These are phyloP conservation scores for Apostichopus californicus DNA, from an alignment of 35 echinoderm and acorn worm species.

Conservation along the genomic window DNA sequence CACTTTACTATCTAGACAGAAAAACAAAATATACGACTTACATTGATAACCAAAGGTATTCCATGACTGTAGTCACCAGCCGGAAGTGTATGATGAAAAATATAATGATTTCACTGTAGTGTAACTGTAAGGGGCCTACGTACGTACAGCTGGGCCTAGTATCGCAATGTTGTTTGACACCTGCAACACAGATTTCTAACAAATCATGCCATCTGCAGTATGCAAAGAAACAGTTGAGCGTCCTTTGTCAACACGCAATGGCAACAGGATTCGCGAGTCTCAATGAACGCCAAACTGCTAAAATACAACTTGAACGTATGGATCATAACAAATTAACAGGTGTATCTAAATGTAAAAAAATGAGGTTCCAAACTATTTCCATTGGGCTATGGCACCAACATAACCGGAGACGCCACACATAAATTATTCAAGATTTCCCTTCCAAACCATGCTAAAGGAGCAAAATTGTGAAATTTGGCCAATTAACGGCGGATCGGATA, in stretches of 20 bases:
- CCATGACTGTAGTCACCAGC: background rate
- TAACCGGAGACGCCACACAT: too few species aligned
- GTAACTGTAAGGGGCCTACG: background rate
- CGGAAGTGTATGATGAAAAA: background rate
- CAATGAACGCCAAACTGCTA: background rate
- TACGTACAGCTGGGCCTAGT: background rate
- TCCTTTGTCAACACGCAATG: constrained; percentile 3
- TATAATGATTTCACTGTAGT: background rate
- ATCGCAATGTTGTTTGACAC: background rate
- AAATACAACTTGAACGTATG: too few species aligned
- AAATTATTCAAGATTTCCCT: too few species aligned
- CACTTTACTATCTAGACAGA: background rate
- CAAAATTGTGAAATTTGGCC: too few species aligned
- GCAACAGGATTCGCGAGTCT: background rate
- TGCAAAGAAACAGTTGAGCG: background rate
- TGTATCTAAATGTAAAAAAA: too few species aligned
- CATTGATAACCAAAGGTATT: background rate
- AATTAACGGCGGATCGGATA: too few species aligned
- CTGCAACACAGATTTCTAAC: background rate
- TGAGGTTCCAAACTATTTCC: too few species aligned
- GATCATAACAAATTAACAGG: too few species aligned
- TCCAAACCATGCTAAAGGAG: too few species aligned
- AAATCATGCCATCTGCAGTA: background rate
- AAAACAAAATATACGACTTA: background rate
- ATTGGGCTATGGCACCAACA: too few species aligned